phyloP scores from a whole-genome alignment of 2,888 invertebrate species.

The Ectemnius cavifrons region DNA sequence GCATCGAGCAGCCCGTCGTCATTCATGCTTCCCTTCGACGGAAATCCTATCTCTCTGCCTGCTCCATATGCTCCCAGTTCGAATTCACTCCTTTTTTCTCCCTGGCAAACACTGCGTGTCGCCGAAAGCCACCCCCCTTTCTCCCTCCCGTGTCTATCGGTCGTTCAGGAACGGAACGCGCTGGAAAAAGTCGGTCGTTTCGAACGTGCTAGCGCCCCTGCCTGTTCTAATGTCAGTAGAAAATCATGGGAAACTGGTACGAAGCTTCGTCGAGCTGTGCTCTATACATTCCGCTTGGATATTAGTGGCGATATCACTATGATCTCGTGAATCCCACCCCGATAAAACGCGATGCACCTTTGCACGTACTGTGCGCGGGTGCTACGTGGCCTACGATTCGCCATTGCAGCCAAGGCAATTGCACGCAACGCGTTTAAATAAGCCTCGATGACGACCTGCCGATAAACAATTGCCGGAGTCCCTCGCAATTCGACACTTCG shows the following conservation, averaged over 20 bases:
- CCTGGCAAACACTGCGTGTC: background rate
- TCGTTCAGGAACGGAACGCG: too few species aligned
- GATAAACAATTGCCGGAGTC: background rate
- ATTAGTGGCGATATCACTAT: slow-evolving; percentile 41
- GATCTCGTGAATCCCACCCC: slow-evolving; percentile 51
- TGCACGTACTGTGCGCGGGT: slow-evolving; percentile 24
- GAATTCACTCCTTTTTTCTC: background rate
- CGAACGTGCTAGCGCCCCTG: too few species aligned
- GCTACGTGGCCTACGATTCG: slow-evolving; percentile 19
- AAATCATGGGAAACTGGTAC: too few species aligned
- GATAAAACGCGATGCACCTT: slow-evolving; percentile 50
- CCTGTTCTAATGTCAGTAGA: too few species aligned
- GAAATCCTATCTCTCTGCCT: slow-evolving; percentile 6
- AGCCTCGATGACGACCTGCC: background rate
- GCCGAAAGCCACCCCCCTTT: background rate
- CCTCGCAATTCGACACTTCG: background rate
- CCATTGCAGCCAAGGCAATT: background rate
- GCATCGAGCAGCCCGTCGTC: slow-evolving; percentile 27
- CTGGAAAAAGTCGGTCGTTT: too few species aligned
- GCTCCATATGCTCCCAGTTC: background rate
- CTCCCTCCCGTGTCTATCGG: background rate
- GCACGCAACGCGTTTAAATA: slow-evolving; percentile 57
- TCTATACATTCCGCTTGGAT: slow-evolving; percentile 14
- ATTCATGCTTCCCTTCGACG: slow-evolving; percentile 29
- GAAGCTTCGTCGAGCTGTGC: too few species aligned